Evolutionary conservation across 2,888 invertebrate species (phyloP).

Genomic region (Lithophane leautieri): DNA sequence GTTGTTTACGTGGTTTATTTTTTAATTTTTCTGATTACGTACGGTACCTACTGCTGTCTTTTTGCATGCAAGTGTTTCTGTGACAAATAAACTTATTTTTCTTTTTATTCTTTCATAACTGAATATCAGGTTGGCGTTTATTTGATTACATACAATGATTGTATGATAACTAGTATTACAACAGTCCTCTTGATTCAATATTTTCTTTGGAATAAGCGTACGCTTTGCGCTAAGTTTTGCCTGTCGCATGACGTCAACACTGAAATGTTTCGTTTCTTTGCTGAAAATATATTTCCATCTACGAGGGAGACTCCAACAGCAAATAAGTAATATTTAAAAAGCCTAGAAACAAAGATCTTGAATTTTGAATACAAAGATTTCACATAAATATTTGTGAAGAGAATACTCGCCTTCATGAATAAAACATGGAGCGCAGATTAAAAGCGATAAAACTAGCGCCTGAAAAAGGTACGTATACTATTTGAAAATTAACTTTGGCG

Average conservation of each 20-base stretch:
- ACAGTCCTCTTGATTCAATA: background rate
- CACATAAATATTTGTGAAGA: slow-evolving; percentile 47
- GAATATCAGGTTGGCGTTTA: no score
- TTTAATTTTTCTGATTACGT: no score
- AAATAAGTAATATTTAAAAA: slow-evolving; percentile 17
- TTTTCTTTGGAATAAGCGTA: background rate
- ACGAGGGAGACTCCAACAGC: background rate
- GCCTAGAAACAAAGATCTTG: slow-evolving; percentile 26
- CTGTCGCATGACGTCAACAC: slow-evolving; percentile 1
- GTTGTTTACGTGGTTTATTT: no score
- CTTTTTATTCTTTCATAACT: no score
- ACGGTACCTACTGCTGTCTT: no score
- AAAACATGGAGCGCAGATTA: slow-evolving; percentile 58
- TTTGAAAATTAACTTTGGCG: slow-evolving; percentile 54
- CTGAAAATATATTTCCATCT: slow-evolving; percentile 12
- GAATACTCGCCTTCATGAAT: slow-evolving; percentile 50
- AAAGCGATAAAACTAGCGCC: slow-evolving; percentile 63
- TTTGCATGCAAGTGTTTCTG: no score
- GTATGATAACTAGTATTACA: background rate
- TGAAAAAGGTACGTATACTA: slow-evolving; percentile 39
- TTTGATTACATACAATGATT: background rate
- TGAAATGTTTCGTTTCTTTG: background rate
- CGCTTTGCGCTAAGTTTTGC: background rate
- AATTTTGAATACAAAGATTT: slow-evolving; percentile 43
- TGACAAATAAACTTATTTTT: no score